Evolutionary conservation across 2,797 vertebrate genomes (phyloP), one percentile per base, ranked within the genome.

Genomic region (Sylvia borin): DNA sequence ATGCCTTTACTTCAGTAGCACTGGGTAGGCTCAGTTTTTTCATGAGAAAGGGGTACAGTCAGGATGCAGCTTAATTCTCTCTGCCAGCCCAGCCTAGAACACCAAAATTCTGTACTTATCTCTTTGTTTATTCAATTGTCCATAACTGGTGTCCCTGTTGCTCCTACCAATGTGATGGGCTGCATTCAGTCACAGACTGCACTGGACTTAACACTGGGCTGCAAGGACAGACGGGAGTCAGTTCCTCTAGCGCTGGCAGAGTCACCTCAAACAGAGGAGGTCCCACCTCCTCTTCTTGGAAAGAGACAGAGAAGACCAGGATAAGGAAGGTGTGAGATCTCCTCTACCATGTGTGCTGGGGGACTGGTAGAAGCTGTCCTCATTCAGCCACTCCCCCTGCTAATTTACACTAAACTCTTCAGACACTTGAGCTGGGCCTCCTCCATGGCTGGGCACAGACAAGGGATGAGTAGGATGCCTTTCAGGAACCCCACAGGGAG

Each of bases 401-500:
- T 36, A 65, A 25, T 42, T 78, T 8, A 91, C 42, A 62, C 11
- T 27, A 20, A 70, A 50, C 16, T 65, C n/a, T 58, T 31, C 38
- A 53, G 26, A 53, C 16, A 19, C 25, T 7, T 38, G 1, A 31
- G 25, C 32, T 71, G 24, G 34, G 54, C 19, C 13, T 76, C 36
- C 43, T 48, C 72, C 32, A 21, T 0, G 11, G 48, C 64, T 31
- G 25, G 13, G 32, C 31, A 90, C 13, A 38, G 34, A 18, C 29
- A 42, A 77, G 27, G 45, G 65, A 58, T 0, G 0, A 90, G 32
- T 10, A 60, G 0, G 5, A 36, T 0, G 1, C 20, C 34, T n/a
- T 67, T 22, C 4, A 20, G 54, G 20, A 74, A 40, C 5, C 8
- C 16, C n/a, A 54, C 1, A 2, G 4, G 0, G 2, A 77, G 36